Evolutionary conservation across 2,888 invertebrate species (phyloP).

Genomic region (Nymphalis polychloros): DNA sequence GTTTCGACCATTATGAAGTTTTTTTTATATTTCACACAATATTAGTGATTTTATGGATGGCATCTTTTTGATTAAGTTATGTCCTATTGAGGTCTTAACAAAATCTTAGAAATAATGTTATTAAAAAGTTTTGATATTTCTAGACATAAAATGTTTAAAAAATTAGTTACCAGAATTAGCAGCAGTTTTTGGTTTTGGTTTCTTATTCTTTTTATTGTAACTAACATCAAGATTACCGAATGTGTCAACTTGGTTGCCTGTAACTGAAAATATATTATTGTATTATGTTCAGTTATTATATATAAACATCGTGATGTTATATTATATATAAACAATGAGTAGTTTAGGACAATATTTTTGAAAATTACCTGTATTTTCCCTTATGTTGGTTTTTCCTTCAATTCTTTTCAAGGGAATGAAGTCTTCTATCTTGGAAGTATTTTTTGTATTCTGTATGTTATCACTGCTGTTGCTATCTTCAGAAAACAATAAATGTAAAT

Average conservation of each 20-base stretch:
- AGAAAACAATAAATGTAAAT: slow-evolving; percentile 65
- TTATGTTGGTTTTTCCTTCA: slow-evolving; percentile 60
- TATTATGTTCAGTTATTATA: background rate
- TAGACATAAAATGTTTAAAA: background rate
- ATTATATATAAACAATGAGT: background rate
- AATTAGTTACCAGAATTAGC: background rate
- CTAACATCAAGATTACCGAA: background rate
- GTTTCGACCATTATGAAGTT: no score
- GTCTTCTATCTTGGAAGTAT: slow-evolving; percentile 39
- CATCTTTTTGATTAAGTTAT: no score
- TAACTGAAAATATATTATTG: background rate
- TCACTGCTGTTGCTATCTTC: slow-evolving; percentile 66
- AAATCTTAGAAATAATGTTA: background rate
- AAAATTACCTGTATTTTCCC: slow-evolving; percentile 49
- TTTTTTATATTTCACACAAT: no score
- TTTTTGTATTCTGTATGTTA: slow-evolving; percentile 38
- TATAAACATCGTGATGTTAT: no score
- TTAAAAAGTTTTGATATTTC: background rate
- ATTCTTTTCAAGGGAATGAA: slow-evolving; percentile 62
- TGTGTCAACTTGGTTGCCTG: background rate
- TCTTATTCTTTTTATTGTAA: background rate
- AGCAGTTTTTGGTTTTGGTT: background rate
- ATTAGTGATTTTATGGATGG: no score
- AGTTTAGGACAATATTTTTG: background rate
- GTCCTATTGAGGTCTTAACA: background rate